phyloP scores from a whole-genome alignment of 2,113 vertebrate species.

The Forbesichthys agassizii region DNA sequence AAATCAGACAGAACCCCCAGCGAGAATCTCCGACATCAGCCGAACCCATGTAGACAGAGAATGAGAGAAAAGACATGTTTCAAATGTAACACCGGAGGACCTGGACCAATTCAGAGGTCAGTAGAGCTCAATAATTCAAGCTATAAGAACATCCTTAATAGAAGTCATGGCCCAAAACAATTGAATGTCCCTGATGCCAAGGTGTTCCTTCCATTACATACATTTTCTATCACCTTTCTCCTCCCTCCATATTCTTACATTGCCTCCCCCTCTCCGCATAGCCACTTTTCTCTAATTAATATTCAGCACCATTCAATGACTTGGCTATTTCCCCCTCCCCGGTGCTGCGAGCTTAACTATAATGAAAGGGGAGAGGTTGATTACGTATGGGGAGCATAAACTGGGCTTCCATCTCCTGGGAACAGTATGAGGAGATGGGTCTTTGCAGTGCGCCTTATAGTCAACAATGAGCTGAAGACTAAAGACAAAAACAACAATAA shows the following conservation, averaged over 20 bases:
- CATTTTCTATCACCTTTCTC: background rate
- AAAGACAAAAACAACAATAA: constrained; percentile 13
- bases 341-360: constrained; percentile 46
- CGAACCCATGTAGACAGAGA: constrained; percentile 43
- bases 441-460: constrained; percentile 44
- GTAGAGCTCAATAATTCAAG: too few species aligned
- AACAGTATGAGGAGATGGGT: constrained; percentile 49
- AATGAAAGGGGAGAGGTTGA: constrained; percentile 59
- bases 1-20: constrained; percentile 64
- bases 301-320: constrained; percentile 50
- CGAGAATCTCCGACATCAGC: constrained; percentile 50
- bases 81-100: background rate
- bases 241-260: background rate
- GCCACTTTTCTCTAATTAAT: constrained; percentile 41
- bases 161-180: too few species aligned
- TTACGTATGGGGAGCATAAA: constrained; percentile 55
- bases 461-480: constrained; percentile 42
- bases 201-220: background rate
- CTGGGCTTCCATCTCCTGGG: constrained; percentile 53
- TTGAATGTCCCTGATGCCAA: too few species aligned
- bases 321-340: constrained; percentile 29
- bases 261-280: background rate
- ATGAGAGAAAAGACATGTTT: constrained; percentile 15
- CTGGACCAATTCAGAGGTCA: background rate
- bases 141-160: too few species aligned